Percentiles rank a stretch among this genome's conserved stretches.
Conservation (phyloP, 2,888 invertebrate genomes). For the Molorchus minor region DNA sequence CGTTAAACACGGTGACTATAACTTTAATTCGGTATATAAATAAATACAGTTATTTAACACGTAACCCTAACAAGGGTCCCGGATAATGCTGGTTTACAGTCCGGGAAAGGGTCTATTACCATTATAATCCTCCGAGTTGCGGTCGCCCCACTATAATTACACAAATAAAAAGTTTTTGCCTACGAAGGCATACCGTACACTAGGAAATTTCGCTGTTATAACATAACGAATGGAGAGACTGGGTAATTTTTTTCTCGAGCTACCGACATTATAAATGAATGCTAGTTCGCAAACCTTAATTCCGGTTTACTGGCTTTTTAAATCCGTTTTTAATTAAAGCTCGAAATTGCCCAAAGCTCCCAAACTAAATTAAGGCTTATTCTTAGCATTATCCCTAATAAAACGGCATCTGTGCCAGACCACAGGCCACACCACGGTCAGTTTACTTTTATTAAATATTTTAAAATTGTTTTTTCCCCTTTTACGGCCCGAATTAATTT, state of each 20-base stretch:
- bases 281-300: slow-evolving; percentile 7
- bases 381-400: slow-evolving; percentile 21
- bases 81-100: slow-evolving; percentile 21
- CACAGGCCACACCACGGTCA: slow-evolving; percentile 1
- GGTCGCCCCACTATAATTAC: slow-evolving; percentile 27
- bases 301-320: slow-evolving; percentile 17
- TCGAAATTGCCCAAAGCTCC: slow-evolving; percentile 17
- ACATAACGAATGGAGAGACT: neutral
- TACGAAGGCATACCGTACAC: neutral
- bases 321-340: slow-evolving; percentile 26
- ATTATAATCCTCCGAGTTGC: slow-evolving; percentile 27
- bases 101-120: slow-evolving; percentile 27
- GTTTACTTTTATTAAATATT: slow-evolving; percentile 17
- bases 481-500: slow-evolving; percentile 1
- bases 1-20: slow-evolving; percentile 37
- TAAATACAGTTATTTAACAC: slow-evolving; percentile 37
- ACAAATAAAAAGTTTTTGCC: slow-evolving; percentile 3
- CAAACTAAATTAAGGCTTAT: slow-evolving; percentile 19
- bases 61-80: slow-evolving; percentile 26
- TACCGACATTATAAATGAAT: slow-evolving; percentile 8
- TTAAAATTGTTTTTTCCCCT: slow-evolving; percentile 17
- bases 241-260: neutral
- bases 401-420: slow-evolving; percentile 22
- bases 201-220: neutral
- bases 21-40: slow-evolving; percentile 30